Evolutionary conservation across 2,113 vertebrate genomes (phyloP).

Genomic region (Heterochromis multidens): DNA sequence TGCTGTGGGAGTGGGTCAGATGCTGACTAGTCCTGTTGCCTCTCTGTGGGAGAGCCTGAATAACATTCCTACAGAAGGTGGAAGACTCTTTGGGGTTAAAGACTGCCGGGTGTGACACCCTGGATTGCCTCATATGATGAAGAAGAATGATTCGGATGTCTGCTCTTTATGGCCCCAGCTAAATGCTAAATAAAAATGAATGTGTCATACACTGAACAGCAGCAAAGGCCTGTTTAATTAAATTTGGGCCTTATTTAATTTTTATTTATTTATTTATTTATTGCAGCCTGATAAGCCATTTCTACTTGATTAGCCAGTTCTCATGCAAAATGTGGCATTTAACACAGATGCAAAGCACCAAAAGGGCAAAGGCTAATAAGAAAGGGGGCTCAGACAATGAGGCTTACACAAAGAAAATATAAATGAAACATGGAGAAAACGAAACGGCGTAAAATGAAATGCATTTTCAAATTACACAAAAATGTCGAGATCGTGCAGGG

Average conservation of each 20-base stretch:
- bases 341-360: conserved; percentile 19
- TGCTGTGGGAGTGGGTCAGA: conserved; percentile 55
- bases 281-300: neutral
- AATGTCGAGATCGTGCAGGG: neutral
- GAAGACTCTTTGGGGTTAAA: conserved; percentile 17
- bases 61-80: conserved; percentile 56
- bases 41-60: conserved; percentile 52
- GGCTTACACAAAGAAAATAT: neutral
- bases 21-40: conserved; percentile 41
- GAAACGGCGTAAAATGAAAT: neutral
- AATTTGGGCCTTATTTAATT: neutral
- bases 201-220: conserved; percentile 17
- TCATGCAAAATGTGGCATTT: conserved; percentile 59
- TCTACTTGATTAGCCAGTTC: conserved; percentile 7
- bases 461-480: neutral
- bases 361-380: neutral
- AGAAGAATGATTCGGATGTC: neutral
- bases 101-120: conserved; percentile 29
- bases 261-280: neutral
- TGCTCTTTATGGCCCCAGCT: neutral
- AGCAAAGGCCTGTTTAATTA: conserved; percentile 20
- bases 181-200: conserved; percentile 6
- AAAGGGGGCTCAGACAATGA: conserved; percentile 22
- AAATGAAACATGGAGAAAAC: neutral
- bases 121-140: conserved; percentile 25